Evolutionary conservation across 2,113 vertebrate species (phyloP).

Genomic region (Paramisgurnus dabryanus): DNA sequence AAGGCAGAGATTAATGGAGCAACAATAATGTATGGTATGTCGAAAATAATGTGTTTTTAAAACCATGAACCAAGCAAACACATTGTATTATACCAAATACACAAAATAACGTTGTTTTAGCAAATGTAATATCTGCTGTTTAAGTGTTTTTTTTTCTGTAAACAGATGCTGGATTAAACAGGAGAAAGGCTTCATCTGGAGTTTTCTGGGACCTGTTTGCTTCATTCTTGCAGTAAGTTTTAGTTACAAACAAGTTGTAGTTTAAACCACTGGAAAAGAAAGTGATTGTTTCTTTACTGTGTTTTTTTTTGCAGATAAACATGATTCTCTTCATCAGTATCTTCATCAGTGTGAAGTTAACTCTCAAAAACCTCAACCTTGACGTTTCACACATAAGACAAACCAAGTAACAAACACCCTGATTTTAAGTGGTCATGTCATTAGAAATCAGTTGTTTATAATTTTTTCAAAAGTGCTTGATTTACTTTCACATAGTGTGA

Average conservation of each 20-base stretch:
- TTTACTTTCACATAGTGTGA: too few species aligned
- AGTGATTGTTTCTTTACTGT: neutral
- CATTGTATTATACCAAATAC: too few species aligned
- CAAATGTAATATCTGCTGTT: too few species aligned
- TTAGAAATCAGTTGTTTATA: too few species aligned
- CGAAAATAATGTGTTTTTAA: too few species aligned
- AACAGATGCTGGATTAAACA: conserved; percentile 44
- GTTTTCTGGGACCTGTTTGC: conserved; percentile 48
- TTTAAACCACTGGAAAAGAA: neutral
- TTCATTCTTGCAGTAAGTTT: conserved; percentile 28
- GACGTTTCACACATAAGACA: conserved; percentile 63
- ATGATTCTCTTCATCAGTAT: conserved; percentile 62
- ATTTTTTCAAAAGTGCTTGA: too few species aligned
- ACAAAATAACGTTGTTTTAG: too few species aligned
- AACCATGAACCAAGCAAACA: too few species aligned
- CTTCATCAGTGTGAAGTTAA: conserved; percentile 59
- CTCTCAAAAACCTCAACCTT: conserved; percentile 65
- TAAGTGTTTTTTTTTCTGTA: neutral
- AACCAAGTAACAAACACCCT: conserved; percentile 56
- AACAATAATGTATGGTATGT: too few species aligned
- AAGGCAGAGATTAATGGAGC: too few species aligned
- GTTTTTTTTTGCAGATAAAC: conserved; percentile 57
- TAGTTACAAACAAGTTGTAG: neutral
- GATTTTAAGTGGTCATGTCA: neutral
- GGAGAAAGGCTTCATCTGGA: conserved; percentile 28